Evolutionary conservation across 2,888 invertebrate species (phyloP).

Genomic region (Drosophila dives): DNA sequence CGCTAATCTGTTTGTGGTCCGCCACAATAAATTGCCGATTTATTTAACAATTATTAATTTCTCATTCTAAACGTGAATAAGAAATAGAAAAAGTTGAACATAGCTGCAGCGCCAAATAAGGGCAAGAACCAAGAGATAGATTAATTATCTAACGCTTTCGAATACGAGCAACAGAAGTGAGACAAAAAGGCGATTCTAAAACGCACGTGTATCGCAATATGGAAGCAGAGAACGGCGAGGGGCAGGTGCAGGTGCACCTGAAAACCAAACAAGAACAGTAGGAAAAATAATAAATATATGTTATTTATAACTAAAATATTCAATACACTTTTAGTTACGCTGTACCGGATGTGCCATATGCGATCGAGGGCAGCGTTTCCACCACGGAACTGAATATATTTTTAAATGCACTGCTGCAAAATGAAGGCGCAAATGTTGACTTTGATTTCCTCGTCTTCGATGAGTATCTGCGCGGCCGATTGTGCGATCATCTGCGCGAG

Average conservation of each 20-base stretch:
- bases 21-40: conserved; percentile 25
- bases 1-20: conserved; percentile 34
- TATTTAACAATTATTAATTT: conserved; percentile 18
- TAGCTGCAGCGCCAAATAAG: neutral
- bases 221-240: conserved; percentile 85
- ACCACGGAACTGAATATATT: conserved; percentile 90
- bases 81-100: neutral
- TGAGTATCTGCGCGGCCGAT: conserved; percentile 88
- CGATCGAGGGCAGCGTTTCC: conserved; percentile 91
- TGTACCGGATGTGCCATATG: conserved; percentile 93
- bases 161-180: neutral
- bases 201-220: conserved; percentile 73
- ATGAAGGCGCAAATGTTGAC: conserved; percentile 84
- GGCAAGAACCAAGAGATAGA: conserved; percentile 1
- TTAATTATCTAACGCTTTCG: neutral
- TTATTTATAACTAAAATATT: neutral
- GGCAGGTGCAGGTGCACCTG: conserved; percentile 91
- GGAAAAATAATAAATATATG: conserved; percentile 79
- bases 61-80: conserved; percentile 4
- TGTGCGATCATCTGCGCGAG: conserved; percentile 91
- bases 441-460: conserved; percentile 95
- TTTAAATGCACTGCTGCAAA: conserved; percentile 90
- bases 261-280: conserved; percentile 93
- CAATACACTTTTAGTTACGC: conserved; percentile 88
- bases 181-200: conserved; percentile 29